A percentile compares a stretch with the other conserved stretches of the same genome.
Conservation (phyloP, 1,140 invertebrate species). For the Pseudomyrmex dendroicus region DNA sequence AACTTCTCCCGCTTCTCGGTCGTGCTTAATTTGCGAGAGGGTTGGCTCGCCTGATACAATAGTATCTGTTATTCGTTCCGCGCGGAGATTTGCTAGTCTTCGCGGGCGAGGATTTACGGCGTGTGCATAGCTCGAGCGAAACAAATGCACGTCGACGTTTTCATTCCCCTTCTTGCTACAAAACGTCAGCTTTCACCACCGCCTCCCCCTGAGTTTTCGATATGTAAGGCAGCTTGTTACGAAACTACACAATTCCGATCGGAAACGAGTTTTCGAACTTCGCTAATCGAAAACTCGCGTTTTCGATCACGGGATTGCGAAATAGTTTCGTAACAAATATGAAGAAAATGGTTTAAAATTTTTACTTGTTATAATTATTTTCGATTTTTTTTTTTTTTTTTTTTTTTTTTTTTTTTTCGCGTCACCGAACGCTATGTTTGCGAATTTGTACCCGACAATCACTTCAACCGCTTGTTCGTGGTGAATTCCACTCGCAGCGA, state of each 20-base stretch:
- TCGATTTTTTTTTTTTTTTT: too few species aligned
- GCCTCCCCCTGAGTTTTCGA: slow-evolving; percentile 9
- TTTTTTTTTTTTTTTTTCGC: neutral
- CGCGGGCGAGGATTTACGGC: slow-evolving; percentile 41
- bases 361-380: too few species aligned
- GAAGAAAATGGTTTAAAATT: too few species aligned
- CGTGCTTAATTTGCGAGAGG: slow-evolving; percentile 61
- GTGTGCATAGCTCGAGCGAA: slow-evolving; percentile 50
- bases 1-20: slow-evolving; percentile 13
- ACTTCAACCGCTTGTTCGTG: slow-evolving; percentile 14
- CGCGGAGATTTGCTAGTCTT: slow-evolving; percentile 46
- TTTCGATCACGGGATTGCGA: too few species aligned
- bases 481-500: slow-evolving; percentile 15
- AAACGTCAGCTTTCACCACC: slow-evolving; percentile 33
- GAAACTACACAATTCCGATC: neutral
- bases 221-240: slow-evolving; percentile 19
- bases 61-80: slow-evolving; percentile 51
- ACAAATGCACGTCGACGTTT: slow-evolving; percentile 59
- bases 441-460: slow-evolving; percentile 13
- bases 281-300: too few species aligned
- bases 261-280: too few species aligned
- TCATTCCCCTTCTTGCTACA: slow-evolving; percentile 44
- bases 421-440: slow-evolving; percentile 8
- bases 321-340: too few species aligned
- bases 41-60: slow-evolving; percentile 42